Evolutionary conservation across 2,113 vertebrate genomes (phyloP).

Genomic region (Fukomys damarensis): DNA sequence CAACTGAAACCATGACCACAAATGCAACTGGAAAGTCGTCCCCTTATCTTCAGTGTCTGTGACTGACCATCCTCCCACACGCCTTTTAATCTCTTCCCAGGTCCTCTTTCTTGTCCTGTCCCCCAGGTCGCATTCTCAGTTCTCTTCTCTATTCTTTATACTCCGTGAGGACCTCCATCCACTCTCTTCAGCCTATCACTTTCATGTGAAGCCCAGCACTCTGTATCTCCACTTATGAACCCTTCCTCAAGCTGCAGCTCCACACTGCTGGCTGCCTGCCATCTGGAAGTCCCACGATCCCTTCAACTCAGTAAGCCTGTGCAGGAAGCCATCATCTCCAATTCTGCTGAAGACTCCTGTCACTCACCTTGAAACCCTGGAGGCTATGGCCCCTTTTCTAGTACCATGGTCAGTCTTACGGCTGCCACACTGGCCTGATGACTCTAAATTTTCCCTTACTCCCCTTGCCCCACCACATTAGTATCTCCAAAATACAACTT

Average conservation of each 20-base stretch:
- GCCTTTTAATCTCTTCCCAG: constrained; percentile 41
- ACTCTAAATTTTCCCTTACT: not conserved
- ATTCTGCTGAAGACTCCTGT: not conserved
- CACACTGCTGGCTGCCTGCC: not conserved
- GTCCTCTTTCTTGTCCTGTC: constrained; percentile 47
- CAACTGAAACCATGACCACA: not conserved
- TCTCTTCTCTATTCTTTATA: constrained; percentile 47
- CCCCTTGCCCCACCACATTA: not conserved
- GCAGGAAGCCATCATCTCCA: not conserved
- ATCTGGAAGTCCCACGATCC: not conserved
- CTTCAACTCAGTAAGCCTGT: not conserved
- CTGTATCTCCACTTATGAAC: constrained; percentile 49
- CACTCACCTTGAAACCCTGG: not conserved
- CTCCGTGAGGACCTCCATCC: constrained; percentile 42
- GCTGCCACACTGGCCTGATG: not conserved
- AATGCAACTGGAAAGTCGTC: not conserved
- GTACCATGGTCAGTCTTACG: not conserved
- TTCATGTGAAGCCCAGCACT: constrained; percentile 43
- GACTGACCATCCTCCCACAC: not conserved
- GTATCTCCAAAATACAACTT: not conserved
- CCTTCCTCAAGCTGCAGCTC: constrained; percentile 40
- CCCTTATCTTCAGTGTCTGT: not conserved
- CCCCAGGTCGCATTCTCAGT: constrained; percentile 23
- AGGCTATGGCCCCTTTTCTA: not conserved
- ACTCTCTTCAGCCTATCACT: constrained; percentile 41